These are phyloP conservation scores for Cyphomyrus discorhynchus DNA, from an alignment of 2,113 vertebrate genomes.

Conservation along the genomic window DNA sequence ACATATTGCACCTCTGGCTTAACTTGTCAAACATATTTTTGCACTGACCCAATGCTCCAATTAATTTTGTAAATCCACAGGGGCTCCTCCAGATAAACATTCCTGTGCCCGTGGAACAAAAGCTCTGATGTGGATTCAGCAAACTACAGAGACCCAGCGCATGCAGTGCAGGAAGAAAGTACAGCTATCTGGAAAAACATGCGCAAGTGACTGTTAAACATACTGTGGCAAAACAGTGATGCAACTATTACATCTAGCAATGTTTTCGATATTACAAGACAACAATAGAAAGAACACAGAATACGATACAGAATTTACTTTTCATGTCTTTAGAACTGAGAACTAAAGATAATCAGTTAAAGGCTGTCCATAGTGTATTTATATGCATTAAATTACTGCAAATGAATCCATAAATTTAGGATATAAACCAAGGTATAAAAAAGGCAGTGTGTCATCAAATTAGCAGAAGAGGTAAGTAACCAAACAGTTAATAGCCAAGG, in stretches of 20 bases:
- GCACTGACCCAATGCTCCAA: background rate
- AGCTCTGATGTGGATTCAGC: background rate
- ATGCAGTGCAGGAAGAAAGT: constrained; percentile 5
- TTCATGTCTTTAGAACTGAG: background rate
- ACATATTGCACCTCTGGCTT: background rate
- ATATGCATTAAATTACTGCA: background rate
- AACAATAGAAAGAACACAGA: background rate
- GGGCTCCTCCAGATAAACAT: constrained; percentile 14
- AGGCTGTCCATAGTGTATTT: background rate
- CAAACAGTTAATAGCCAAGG: background rate
- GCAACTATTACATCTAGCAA: background rate
- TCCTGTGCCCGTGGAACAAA: background rate
- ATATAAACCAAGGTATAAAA: background rate
- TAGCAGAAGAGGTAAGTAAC: background rate
- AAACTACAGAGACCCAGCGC: background rate
- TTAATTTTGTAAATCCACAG: constrained; percentile 19
- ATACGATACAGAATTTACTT: background rate
- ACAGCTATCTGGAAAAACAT: constrained; percentile 13
- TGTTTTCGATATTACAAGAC: constrained; percentile 1
- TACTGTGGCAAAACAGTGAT: background rate
- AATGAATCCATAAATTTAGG: background rate
- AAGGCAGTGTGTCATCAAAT: background rate
- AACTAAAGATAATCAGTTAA: background rate
- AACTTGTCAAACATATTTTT: background rate
- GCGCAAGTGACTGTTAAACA: background rate